Evolutionary conservation across 2,113 vertebrate species (phyloP).

Genomic region (Xenopus laevis): DNA sequence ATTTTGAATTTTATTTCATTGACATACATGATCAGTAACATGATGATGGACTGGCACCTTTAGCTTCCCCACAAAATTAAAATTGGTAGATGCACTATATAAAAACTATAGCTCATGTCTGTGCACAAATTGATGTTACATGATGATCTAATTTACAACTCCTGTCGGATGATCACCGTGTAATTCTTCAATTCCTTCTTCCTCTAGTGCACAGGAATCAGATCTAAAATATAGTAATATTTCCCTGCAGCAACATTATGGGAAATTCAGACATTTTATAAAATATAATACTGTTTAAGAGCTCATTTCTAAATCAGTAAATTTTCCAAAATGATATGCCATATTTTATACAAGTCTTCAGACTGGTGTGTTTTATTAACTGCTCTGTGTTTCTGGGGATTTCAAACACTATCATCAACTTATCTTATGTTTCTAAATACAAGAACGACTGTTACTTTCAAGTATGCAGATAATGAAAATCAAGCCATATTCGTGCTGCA

Average conservation of each 20-base stretch:
- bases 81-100: neutral
- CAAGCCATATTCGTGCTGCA: slow-evolving; percentile 1
- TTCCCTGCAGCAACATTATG: slow-evolving; percentile 9
- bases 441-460: neutral
- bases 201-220: slow-evolving; percentile 6
- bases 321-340: slow-evolving; percentile 6
- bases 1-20: neutral
- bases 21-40: neutral
- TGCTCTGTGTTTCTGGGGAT: slow-evolving; percentile 1
- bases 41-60: neutral
- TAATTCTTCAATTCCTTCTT: neutral
- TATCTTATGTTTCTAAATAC: slow-evolving; percentile 2
- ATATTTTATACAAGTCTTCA: slow-evolving; percentile 5
- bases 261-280: slow-evolving; percentile 1
- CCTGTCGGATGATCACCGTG: neutral
- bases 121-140: neutral
- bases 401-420: slow-evolving; percentile 4
- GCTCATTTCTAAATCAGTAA: slow-evolving; percentile 11
- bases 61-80: neutral
- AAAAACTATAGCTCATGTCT: neutral
- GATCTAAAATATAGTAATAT: slow-evolving; percentile 1
- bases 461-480: slow-evolving; percentile 6
- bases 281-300: slow-evolving; percentile 1
- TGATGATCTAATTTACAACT: neutral
- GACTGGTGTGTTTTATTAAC: slow-evolving; percentile 6